Conservation (phyloP, 2,888 invertebrate genomes). For the Alviniconcha strummeri region DNA sequence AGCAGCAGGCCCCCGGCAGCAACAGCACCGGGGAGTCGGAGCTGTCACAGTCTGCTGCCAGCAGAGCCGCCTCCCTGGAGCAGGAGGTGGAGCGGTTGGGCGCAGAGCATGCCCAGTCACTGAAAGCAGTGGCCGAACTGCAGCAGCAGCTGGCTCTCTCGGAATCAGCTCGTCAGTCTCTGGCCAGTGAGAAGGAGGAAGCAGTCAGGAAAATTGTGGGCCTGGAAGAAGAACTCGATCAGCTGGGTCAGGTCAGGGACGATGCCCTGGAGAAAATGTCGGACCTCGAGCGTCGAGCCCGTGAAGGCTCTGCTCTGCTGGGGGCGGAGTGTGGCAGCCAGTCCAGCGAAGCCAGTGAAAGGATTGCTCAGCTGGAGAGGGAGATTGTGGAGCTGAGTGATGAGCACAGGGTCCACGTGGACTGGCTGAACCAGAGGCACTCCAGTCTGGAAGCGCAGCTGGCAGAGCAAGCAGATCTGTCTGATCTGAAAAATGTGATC, state of each 20-base stretch:
- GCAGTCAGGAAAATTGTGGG: neutral
- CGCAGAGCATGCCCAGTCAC: slow-evolving; percentile 5
- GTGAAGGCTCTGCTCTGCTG: neutral
- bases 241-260: slow-evolving; percentile 3
- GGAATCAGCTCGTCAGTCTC: neutral
- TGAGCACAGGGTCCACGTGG: slow-evolving; percentile 1
- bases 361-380: slow-evolving; percentile 29
- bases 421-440: slow-evolving; percentile 1
- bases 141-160: slow-evolving; percentile 9
- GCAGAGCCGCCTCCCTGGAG: slow-evolving; percentile 5
- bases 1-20: slow-evolving; percentile 15
- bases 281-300: slow-evolving; percentile 8
- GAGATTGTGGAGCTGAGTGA: slow-evolving; percentile 29
- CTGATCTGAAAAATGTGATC: slow-evolving; percentile 24
- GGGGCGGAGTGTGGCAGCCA: slow-evolving; percentile 24
- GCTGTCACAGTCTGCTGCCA: slow-evolving; percentile 14
- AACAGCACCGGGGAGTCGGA: neutral
- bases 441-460: neutral
- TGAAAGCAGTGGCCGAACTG: slow-evolving; percentile 11
- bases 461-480: neutral
- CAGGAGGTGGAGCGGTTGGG: slow-evolving; percentile 23
- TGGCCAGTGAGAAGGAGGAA: slow-evolving; percentile 11
- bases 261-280: slow-evolving; percentile 18
- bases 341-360: slow-evolving; percentile 13
- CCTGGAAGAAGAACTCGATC: slow-evolving; percentile 22